Evolutionary conservation across 2,797 vertebrate genomes (phyloP).

Genomic region (Trachurus trachurus): DNA sequence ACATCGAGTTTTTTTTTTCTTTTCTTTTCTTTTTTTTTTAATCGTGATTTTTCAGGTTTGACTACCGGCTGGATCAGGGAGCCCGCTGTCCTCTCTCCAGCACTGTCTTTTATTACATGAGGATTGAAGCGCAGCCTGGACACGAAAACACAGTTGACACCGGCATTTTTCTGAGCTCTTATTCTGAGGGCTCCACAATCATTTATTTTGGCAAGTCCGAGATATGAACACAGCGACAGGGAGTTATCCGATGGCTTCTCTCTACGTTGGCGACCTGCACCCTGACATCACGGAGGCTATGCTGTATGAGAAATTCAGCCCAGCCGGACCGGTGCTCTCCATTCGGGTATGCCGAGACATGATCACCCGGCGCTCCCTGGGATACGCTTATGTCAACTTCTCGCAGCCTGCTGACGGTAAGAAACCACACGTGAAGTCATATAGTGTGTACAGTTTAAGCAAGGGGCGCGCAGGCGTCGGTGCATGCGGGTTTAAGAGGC

Average conservation of each 20-base stretch:
- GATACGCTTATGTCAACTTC: slow-evolving; percentile 99
- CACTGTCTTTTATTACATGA: slow-evolving; percentile 18
- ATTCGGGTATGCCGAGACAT: slow-evolving; percentile 98
- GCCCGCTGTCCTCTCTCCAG: slow-evolving; percentile 29
- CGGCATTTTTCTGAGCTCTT: slow-evolving; percentile 38
- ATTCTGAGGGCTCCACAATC: slow-evolving; percentile 25
- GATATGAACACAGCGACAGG: slow-evolving; percentile 93
- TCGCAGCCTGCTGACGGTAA: slow-evolving; percentile 97
- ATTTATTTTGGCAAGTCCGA: slow-evolving; percentile 50
- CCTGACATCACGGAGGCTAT: slow-evolving; percentile 98
- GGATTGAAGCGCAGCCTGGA: slow-evolving; percentile 42
- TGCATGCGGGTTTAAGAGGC: neutral
- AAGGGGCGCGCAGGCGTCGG: neutral
- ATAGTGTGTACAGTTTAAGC: neutral
- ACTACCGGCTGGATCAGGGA: slow-evolving; percentile 35
- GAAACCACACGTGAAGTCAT: slow-evolving; percentile 41
- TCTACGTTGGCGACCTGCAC: slow-evolving; percentile 98
- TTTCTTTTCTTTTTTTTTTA: neutral
- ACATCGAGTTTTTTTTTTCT: slow-evolving; percentile 9
- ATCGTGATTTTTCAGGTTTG: slow-evolving; percentile 42
- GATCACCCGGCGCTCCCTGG: slow-evolving; percentile 98
- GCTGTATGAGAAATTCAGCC: slow-evolving; percentile 99
- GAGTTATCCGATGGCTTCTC: slow-evolving; percentile 98
- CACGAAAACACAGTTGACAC: slow-evolving; percentile 3
- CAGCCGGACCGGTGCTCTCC: slow-evolving; percentile 96